Conservation (phyloP, 2,797 vertebrate genomes). For the Sebastes dallii region DNA sequence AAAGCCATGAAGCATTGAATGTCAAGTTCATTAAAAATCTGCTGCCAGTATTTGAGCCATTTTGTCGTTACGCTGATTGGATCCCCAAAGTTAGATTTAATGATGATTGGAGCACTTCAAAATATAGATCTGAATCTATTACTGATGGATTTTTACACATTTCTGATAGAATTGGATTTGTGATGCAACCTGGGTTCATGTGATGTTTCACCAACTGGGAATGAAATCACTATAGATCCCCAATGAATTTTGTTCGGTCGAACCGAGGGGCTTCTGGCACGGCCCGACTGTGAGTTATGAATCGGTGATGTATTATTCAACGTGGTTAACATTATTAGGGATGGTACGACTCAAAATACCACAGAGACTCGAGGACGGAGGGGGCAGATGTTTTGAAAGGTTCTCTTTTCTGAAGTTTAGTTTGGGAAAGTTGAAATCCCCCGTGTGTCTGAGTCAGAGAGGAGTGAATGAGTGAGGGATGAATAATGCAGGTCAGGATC, state of each 20-base stretch:
- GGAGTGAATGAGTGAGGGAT: conserved; percentile 63
- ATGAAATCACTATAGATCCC: neutral
- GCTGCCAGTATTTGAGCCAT: conserved; percentile 37
- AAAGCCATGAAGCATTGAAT: conserved; percentile 68
- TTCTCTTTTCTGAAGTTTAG: conserved; percentile 56
- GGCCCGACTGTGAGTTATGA: conserved; percentile 3
- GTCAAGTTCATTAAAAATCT: conserved; percentile 72
- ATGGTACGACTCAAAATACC: conserved; percentile 23
- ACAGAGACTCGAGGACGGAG: conserved; percentile 14
- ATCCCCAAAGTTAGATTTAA: conserved; percentile 35
- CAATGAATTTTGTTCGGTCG: neutral
- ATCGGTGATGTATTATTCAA: conserved; percentile 62
- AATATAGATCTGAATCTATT: conserved; percentile 4
- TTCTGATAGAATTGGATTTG: neutral
- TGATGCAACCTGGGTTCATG: neutral
- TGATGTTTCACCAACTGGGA: neutral
- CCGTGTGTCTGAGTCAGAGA: conserved; percentile 42
- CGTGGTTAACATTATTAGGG: conserved; percentile 42
- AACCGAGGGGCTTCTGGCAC: neutral
- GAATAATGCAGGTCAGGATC: conserved; percentile 76
- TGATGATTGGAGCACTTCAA: conserved; percentile 19
- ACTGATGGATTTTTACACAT: neutral
- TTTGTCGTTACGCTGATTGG: conserved; percentile 39
- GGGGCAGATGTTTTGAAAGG: conserved; percentile 44
- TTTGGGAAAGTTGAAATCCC: conserved; percentile 62